phyloP scores from a whole-genome alignment of 2,888 invertebrate species.

The Agrochola lota region DNA sequence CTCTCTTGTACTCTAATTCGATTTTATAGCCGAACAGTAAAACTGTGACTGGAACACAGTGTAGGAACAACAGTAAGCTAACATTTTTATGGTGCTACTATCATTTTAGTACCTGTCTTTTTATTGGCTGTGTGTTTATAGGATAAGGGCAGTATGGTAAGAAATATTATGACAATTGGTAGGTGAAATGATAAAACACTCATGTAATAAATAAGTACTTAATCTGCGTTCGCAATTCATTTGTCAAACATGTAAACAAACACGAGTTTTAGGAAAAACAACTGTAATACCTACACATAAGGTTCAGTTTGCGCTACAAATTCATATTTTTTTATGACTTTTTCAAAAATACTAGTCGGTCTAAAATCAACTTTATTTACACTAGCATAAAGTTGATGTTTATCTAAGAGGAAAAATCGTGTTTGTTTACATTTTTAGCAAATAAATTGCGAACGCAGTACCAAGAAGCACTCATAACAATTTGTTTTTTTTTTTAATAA shows the following conservation, averaged over 20 bases:
- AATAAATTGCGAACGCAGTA: neutral
- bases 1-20: slow-evolving; percentile 67
- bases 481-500: neutral
- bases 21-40: slow-evolving; percentile 64
- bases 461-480: neutral
- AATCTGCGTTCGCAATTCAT: too few species aligned
- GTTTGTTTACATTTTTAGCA: too few species aligned
- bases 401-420: too few species aligned
- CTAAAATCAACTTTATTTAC: too few species aligned
- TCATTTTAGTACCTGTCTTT: slow-evolving; percentile 30
- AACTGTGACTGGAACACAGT: slow-evolving; percentile 57
- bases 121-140: slow-evolving; percentile 20
- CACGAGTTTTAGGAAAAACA: too few species aligned
- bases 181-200: neutral
- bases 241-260: too few species aligned
- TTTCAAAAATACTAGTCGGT: too few species aligned
- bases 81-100: slow-evolving; percentile 6
- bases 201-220: neutral
- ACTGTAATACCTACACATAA: too few species aligned
- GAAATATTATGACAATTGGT: neutral
- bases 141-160: neutral
- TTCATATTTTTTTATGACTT: too few species aligned
- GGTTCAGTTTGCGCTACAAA: too few species aligned
- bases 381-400: too few species aligned
- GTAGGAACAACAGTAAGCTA: slow-evolving; percentile 41